Base-by-base conservation (phyloP, 2,888 invertebrate genomes). In the Anoplius nigerrimus region DNA sequence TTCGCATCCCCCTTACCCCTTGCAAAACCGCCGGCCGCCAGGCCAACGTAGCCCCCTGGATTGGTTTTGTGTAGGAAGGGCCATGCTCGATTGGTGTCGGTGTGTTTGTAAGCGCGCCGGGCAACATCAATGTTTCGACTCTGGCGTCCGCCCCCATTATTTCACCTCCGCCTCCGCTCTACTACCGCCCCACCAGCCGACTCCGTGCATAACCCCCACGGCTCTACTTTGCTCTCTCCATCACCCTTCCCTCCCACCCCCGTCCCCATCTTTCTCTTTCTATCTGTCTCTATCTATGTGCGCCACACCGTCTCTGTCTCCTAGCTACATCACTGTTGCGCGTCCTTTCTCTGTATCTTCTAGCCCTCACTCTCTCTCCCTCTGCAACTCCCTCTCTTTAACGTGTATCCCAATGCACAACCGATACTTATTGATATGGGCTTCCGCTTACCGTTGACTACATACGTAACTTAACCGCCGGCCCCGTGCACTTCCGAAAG, bases 371-470 rank as follows among this genome's bases (percentile, higher is more conserved):
- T 60, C 53, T 52, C 60, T 56, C 46, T 72, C 68, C 61, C 59
- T 62, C 59, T 54, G 48, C 57, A 24, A 53, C 54, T 55, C 62
- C 45, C 54, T 51, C 42, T 51, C 48, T 48, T 18, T 6, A 18
- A 16, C 48, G 48, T 18, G 42, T 71, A 75, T 76, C 75, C 76
- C 75, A 67, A 72, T 80, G 78, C 78, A 80, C 77, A 78, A 80
- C 76, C 82, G 82, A 87, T 87, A 84, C 84, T 85, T 87, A 86
- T 85, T 81, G 86, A 87, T 86, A 86, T 82, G 81, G 79, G 83
- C 75, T 86, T 87, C 87, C 87, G 87, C 78, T 84, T 82, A 78
- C 84, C 83, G 83, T 87, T 84, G 78, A 85, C 81, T 85, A 78
- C 80, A 80, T 80, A 82, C 84, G 84, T 80, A 82, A 80, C 78